Base-by-base conservation (phyloP, 2,888 invertebrate genomes). In the Gasteruption jaculator region DNA sequence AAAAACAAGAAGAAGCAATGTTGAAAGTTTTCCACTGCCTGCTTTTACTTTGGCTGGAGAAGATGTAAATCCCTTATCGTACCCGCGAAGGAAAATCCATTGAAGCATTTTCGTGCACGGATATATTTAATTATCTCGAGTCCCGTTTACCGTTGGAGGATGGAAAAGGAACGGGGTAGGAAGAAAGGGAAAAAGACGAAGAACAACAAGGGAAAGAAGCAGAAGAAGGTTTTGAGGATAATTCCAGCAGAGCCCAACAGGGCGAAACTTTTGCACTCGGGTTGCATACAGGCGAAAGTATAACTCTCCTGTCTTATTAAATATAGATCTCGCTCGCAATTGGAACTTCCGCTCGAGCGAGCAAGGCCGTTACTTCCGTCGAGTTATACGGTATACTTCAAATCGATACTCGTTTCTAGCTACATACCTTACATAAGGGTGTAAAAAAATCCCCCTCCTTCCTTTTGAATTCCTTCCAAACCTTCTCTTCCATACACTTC, bases 121-220 rank as follows among this genome's bases (percentile, higher is more conserved):
- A 61, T 61, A 58, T 62, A 64, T 64, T 61, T 61, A 61, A 64
- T 64, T 64, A 64, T 64, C 60, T 56, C 52, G 48, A 31, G 27
- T 41, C 46, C 40, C n/a, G n/a, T n/a, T n/a, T n/a, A n/a, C n/a
- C 37, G 38, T 35, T 43, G 40, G 48, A 33, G 33, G 36, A 46
- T 35, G 42, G 44, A 48, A 39, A 27, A 18, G 26, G 15, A 26
- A 20, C 27, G 38, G n/a, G 12, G 12, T 7, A 7, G 21, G 19
- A 7, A 25, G 16, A 20, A 32, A 30, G 25, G 33, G 34, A 41
- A 29, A 25, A 16, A 38, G 45, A 35, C 20, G 42, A n/a, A 7
- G 19, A 25, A 15, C 22, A 20, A 11, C 14, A 19, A 21, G 5
- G 12, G 19, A 29, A 7, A 6, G 18, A 2, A 15, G 16, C 39